Conservation (phyloP, 2,888 invertebrate genomes). For the Yponomeuta plumbellus region DNA sequence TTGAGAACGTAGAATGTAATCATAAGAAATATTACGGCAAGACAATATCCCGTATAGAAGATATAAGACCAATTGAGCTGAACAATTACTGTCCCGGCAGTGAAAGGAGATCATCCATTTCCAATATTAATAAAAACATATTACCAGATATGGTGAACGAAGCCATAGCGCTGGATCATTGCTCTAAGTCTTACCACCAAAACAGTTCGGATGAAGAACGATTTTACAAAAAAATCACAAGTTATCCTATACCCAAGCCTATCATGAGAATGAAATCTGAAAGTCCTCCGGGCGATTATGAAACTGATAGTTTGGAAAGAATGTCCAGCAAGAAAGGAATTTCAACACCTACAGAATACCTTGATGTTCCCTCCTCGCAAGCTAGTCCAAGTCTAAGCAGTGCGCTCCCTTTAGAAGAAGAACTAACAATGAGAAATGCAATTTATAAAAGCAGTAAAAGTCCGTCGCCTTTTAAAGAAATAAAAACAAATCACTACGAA, state of each 20-base stretch:
- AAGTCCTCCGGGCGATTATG: conserved; percentile 78
- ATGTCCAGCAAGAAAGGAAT: conserved; percentile 69
- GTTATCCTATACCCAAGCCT: conserved; percentile 34
- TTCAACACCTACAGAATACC: conserved; percentile 78
- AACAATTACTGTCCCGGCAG: conserved; percentile 42
- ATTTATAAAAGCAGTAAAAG: conserved; percentile 80
- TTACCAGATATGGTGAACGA: conserved; percentile 82
- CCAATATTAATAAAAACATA: conserved; percentile 48
- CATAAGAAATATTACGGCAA: conserved; percentile 42
- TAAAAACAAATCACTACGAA: conserved; percentile 62
- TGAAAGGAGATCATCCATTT: conserved; percentile 36
- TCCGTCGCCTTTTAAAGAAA: conserved; percentile 58
- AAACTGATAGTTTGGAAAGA: conserved; percentile 84
- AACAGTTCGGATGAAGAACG: conserved; percentile 65
- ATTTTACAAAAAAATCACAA: conserved; percentile 44
- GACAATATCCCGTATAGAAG: conserved; percentile 47
- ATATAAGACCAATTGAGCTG: conserved; percentile 51
- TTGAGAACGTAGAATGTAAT: conserved; percentile 38
- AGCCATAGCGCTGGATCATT: conserved; percentile 76
- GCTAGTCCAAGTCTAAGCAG: conserved; percentile 84
- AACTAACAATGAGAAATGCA: conserved; percentile 86
- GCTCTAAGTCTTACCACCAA: conserved; percentile 55
- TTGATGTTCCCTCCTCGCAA: conserved; percentile 80
- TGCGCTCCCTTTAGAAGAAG: conserved; percentile 87
- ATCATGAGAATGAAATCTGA: conserved; percentile 51